Conservation (phyloP, 2,797 vertebrate genomes). For the Sebastes matsubarae region DNA sequence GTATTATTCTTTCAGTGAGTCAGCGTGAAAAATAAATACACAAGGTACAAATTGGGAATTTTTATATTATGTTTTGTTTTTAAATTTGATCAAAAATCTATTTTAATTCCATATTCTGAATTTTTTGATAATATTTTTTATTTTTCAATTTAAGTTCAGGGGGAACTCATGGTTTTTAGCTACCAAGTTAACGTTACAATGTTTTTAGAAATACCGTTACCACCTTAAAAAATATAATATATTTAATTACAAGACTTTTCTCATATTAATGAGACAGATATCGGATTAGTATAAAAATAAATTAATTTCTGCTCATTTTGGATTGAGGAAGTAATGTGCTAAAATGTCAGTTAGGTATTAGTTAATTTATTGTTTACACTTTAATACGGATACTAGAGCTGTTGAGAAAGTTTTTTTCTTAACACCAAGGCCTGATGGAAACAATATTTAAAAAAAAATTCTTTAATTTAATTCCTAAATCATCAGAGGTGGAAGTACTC, state of each 20-base stretch:
- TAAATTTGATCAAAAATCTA: background rate
- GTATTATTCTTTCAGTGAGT: constrained; percentile 2
- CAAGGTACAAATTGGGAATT: background rate
- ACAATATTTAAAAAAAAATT: too few species aligned
- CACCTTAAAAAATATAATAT: too few species aligned
- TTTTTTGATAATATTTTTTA: background rate
- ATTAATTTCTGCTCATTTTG: background rate
- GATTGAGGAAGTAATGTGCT: too few species aligned
- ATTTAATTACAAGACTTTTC: too few species aligned
- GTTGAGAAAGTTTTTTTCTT: fast-evolving
- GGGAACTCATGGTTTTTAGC: background rate
- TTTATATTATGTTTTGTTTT: background rate
- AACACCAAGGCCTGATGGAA: too few species aligned
- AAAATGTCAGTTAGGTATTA: background rate
- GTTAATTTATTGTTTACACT: background rate
- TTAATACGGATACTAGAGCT: background rate
- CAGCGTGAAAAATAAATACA: background rate
- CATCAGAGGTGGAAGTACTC: background rate
- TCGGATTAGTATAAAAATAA: fast-evolving
- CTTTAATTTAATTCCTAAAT: too few species aligned
- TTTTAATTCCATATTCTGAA: background rate
- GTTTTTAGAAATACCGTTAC: background rate
- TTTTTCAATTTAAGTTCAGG: background rate
- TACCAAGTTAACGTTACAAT: background rate
- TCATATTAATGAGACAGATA: too few species aligned